A percentile compares a stretch with the other conserved stretches of the same genome.
These are phyloP conservation scores for Sphaerophoria rueppellii DNA, from an alignment of 2,888 invertebrate genomes.

Conservation along the genomic window DNA sequence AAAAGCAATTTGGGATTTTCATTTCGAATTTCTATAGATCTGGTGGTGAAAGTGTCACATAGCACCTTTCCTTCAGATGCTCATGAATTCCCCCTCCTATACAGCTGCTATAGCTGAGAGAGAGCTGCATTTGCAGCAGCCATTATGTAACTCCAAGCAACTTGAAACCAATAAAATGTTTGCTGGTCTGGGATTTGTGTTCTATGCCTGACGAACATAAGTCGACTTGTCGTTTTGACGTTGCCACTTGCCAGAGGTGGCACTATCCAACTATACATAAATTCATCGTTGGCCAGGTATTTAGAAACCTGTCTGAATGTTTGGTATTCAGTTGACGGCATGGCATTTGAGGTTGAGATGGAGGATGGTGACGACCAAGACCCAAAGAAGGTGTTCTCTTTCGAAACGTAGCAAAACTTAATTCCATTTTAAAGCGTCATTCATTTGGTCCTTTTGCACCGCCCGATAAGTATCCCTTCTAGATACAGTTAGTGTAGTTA, in stretches of 20 bases:
- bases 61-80: slow-evolving; percentile 29
- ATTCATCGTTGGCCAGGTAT: slow-evolving; percentile 70
- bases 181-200: slow-evolving; percentile 66
- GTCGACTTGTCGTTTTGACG: slow-evolving; percentile 58
- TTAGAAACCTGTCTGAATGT: slow-evolving; percentile 71
- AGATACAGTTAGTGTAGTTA: slow-evolving; percentile 27
- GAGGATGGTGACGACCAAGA: slow-evolving; percentile 5
- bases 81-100: neutral
- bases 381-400: neutral
- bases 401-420: slow-evolving; percentile 65
- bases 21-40: slow-evolving; percentile 66
- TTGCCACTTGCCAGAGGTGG: slow-evolving; percentile 49
- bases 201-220: slow-evolving; percentile 64
- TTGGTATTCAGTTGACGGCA: slow-evolving; percentile 58
- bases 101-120: slow-evolving; percentile 32
- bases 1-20: slow-evolving; percentile 71
- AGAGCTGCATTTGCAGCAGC: slow-evolving; percentile 54
- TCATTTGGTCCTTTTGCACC: slow-evolving; percentile 70
- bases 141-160: slow-evolving; percentile 60
- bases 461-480: slow-evolving; percentile 52
- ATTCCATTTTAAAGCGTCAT: slow-evolving; percentile 72
- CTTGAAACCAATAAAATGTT: slow-evolving; percentile 72
- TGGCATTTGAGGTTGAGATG: neutral
- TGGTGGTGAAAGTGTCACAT: slow-evolving; percentile 67
- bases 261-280: slow-evolving; percentile 70